phyloP scores from a whole-genome alignment of 2,113 vertebrate genomes.

The Haplochromis vanheusdeni region DNA sequence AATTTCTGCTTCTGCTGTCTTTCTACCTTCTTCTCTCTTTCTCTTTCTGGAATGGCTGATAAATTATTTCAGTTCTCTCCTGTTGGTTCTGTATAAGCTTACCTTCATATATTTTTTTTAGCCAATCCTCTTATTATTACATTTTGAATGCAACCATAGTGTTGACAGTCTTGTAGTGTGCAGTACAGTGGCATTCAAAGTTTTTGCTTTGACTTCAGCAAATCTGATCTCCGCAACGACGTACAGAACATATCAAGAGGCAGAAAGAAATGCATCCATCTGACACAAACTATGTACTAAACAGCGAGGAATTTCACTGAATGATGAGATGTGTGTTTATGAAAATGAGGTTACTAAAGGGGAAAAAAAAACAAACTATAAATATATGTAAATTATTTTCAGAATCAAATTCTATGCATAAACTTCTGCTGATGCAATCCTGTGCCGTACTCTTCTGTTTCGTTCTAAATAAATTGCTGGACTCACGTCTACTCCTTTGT shows the following conservation, averaged over 20 bases:
- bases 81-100: conserved; percentile 7
- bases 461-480: conserved; percentile 64
- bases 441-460: conserved; percentile 58
- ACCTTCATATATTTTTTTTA: neutral
- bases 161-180: conserved; percentile 63
- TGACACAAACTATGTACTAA: neutral
- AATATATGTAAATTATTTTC: conserved; percentile 58
- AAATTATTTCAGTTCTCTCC: neutral
- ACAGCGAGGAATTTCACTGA: conserved; percentile 8
- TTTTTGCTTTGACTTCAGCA: conserved; percentile 27
- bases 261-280: neutral
- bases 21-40: neutral
- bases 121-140: neutral
- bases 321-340: conserved; percentile 11
- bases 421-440: conserved; percentile 62
- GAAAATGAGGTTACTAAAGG: conserved; percentile 21
- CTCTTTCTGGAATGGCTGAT: conserved; percentile 24
- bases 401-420: conserved; percentile 61
- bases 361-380: fast-evolving
- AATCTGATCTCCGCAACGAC: neutral
- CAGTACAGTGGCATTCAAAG: conserved; percentile 15
- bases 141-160: conserved; percentile 55
- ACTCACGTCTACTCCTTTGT: conserved; percentile 7
- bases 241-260: conserved; percentile 32
- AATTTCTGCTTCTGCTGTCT: conserved; percentile 20